These are phyloP conservation scores for Mormoops blainvillei DNA, from an alignment of 2,113 vertebrate genomes.

Conservation along the genomic window DNA sequence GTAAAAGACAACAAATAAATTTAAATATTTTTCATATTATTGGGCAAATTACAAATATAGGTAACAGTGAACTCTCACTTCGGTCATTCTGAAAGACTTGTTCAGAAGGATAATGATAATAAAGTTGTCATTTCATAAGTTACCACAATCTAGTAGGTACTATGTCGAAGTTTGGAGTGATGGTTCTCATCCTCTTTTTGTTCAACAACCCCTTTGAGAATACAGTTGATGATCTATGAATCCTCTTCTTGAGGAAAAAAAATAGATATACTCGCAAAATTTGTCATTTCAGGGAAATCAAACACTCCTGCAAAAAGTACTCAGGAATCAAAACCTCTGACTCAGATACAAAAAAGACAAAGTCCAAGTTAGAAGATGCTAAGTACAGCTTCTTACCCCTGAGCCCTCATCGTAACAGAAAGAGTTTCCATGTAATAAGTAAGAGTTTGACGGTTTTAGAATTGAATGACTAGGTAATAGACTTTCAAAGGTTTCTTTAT, in stretches of 20 bases:
- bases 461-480: not conserved
- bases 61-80: not conserved
- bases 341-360: not conserved
- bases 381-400: not conserved
- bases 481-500: slow-evolving; percentile 27
- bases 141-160: not conserved
- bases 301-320: not conserved
- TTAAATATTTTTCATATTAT: not conserved
- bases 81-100: not conserved
- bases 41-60: not conserved
- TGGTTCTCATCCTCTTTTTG: not conserved
- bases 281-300: not conserved
- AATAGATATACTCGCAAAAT: not conserved
- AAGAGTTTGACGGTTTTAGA: not conserved
- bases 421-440: not conserved
- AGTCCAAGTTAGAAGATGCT: not conserved
- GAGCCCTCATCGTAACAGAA: not conserved
- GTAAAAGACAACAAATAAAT: not conserved
- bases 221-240: not conserved
- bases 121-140: not conserved
- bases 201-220: not conserved
- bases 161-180: not conserved
- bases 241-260: not conserved
- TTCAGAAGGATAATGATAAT: not conserved
- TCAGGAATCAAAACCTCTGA: not conserved